Conservation (phyloP, 2,113 vertebrate genomes). For the Aptenodytes patagonicus region DNA sequence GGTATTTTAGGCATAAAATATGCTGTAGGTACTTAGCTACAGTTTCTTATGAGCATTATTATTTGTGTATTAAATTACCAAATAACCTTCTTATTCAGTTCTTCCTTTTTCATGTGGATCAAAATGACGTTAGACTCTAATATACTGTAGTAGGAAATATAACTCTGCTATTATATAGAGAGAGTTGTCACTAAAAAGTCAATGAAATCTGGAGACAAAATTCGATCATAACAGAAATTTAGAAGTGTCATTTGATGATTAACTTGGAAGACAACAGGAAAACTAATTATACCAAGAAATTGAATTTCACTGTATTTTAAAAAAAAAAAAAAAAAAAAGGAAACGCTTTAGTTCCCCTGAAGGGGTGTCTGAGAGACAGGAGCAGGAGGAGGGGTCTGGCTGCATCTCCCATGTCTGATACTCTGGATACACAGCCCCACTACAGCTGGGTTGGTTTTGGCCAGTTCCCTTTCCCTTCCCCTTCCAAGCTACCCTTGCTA, state of each 20-base stretch:
- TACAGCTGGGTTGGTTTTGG: neutral
- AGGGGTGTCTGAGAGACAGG: neutral
- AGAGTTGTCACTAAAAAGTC: neutral
- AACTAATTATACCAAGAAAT: neutral
- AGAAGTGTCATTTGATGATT: neutral
- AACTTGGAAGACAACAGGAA: neutral
- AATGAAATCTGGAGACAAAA: neutral
- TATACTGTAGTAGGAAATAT: neutral
- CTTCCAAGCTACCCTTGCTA: neutral
- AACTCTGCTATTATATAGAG: neutral
- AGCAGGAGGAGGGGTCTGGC: neutral
- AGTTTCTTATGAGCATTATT: neutral
- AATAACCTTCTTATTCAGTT: neutral
- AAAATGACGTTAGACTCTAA: neutral
- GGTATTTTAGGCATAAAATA: neutral
- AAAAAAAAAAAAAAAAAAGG: neutral
- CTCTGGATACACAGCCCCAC: neutral
- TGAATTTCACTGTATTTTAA: neutral
- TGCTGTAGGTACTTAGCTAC: neutral
- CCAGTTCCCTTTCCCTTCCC: neutral
- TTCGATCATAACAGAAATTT: neutral
- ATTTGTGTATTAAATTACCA: neutral
- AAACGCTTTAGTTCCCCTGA: neutral
- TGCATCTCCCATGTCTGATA: neutral
- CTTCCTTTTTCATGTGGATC: neutral